These are phyloP conservation scores for Rhyacophila evoluta DNA, from an alignment of 2,888 invertebrate genomes.

Conservation along the genomic window DNA sequence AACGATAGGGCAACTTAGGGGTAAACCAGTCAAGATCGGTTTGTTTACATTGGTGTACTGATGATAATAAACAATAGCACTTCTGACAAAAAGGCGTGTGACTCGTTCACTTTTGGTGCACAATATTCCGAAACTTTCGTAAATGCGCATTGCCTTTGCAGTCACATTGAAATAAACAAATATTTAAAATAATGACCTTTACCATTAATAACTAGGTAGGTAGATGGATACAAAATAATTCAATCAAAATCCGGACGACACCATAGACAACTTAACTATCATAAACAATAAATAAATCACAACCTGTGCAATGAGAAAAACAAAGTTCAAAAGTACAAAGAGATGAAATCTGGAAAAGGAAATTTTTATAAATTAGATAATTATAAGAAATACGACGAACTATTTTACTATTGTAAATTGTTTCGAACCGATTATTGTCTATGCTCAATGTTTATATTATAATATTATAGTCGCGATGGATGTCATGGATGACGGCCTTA, in stretches of 20 bases:
- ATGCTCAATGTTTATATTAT: background rate
- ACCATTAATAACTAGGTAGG: no score
- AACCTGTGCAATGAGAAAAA: no score
- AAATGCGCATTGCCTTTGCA: slow-evolving; percentile 6
- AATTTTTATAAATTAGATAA: no score
- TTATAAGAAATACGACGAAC: no score
- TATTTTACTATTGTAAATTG: no score
- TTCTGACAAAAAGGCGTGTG: background rate
- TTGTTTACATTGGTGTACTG: slow-evolving; percentile 44
- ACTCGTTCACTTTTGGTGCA: background rate
- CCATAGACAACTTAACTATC: slow-evolving; percentile 4
- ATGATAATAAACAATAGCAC: slow-evolving; percentile 32
- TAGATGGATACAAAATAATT: no score
- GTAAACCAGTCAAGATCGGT: slow-evolving; percentile 37
- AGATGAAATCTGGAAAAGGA: no score
- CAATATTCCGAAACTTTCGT: background rate
- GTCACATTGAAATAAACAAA: slow-evolving; percentile 12
- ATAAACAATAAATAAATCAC: no score
- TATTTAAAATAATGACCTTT: slow-evolving; percentile 10
- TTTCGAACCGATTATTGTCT: background rate
- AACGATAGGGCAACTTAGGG: slow-evolving; percentile 23
- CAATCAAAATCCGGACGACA: background rate
- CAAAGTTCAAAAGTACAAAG: no score
- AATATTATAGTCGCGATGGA: slow-evolving; percentile 23
- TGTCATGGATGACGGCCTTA: slow-evolving; percentile 15